phyloP scores from a whole-genome alignment of 2,113 vertebrate species.

The Limanda limanda region DNA sequence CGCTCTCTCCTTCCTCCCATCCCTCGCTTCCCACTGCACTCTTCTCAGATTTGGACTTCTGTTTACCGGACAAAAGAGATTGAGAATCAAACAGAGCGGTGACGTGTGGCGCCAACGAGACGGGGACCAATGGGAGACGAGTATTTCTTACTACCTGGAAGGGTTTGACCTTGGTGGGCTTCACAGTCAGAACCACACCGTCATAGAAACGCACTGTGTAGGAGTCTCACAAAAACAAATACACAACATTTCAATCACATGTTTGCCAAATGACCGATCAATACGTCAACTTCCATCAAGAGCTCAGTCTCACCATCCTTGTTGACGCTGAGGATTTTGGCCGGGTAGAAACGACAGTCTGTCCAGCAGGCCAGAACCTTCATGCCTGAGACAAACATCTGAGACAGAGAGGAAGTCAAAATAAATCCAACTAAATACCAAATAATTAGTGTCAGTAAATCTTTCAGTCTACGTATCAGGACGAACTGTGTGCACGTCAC shows the following conservation, averaged over 20 bases:
- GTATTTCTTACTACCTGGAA: constrained; percentile 86
- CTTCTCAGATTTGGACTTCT: constrained; percentile 86
- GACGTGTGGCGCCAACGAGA: neutral
- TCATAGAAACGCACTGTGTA: constrained; percentile 98
- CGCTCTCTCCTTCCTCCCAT: constrained; percentile 84
- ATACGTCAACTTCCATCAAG: too few species aligned
- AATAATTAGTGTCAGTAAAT: too few species aligned
- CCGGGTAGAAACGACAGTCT: constrained; percentile 97
- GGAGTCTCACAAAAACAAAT: constrained; percentile 82
- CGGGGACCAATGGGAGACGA: constrained; percentile 1
- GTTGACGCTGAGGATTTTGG: constrained; percentile 93
- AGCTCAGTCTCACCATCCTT: constrained; percentile 89
- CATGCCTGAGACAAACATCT: constrained; percentile 92
- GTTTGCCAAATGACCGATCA: too few species aligned
- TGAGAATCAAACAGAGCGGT: neutral
- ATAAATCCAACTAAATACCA: neutral
- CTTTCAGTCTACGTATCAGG: too few species aligned
- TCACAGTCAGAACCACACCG: constrained; percentile 95
- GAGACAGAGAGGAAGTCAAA: neutral
- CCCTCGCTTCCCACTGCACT: constrained; percentile 75
- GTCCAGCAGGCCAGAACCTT: constrained; percentile 98
- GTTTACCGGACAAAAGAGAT: constrained; percentile 16
- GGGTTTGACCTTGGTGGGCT: constrained; percentile 95
- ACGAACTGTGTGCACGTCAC: neutral
- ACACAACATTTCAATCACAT: neutral